Evolutionary conservation across 2,113 vertebrate genomes (phyloP), one percentile per base, ranked within the genome.

Genomic region (Tetrax tetrax): DNA sequence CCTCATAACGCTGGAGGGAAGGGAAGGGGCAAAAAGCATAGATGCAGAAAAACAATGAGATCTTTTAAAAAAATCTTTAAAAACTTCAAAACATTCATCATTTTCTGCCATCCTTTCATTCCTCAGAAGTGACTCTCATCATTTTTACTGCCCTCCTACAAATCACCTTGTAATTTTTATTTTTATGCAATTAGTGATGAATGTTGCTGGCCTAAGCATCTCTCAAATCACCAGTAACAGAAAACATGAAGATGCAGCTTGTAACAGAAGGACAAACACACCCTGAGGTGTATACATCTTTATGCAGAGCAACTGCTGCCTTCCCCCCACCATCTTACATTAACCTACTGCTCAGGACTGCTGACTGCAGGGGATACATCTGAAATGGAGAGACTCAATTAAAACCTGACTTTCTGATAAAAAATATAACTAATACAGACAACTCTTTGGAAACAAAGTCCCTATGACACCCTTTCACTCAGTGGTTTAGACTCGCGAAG

Each of bases 221-320:
- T 92, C 86, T 96, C 65, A 77, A 87, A 95, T 54, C 81, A 74
- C 38, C 60, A 94, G 84, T 72, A 96, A 83, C 14, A 85, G 69
- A 75, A 91, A 89, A 90, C 72, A 86, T 95, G 91, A 89, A 80
- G 80, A 80, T 94, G 87, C 81, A 92, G 66, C 60, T 83, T 87
- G 63, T 72, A 94, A 87, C 72, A 94, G 91, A 97, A 93, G 87
- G 90, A 83, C 90, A 96, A 96, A 95, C 78, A 87, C 65, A 93
- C 94, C 94, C 91, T 61, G 92, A 90, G 94, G 90, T 91, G 90
- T 79, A 63, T 33, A 51, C 77, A 77, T 95, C 93, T 91, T 86
- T 78, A 86, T 95, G 90, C 90, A 96, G 63, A 95, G 65, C 53
- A 92, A 90, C 86, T 90, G 72, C 79, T 93, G 28, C 9, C 79